Base-by-base conservation (phyloP, 2,888 invertebrate genomes). In the Minunthozetes semirufus region DNA sequence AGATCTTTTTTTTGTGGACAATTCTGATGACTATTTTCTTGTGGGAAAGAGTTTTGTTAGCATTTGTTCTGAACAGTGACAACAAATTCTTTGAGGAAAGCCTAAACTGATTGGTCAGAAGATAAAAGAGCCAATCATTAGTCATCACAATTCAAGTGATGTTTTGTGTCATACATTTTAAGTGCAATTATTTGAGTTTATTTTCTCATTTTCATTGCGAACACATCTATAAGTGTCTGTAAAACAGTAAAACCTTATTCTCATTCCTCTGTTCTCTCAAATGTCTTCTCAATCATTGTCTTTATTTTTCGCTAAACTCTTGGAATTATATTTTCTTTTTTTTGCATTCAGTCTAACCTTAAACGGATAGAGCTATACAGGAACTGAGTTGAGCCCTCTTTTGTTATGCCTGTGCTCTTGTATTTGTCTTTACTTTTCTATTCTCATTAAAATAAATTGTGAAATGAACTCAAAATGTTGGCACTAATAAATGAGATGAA, bases 391-490 rank as follows among this genome's bases (percentile, higher is more conserved):
- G 17, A 1, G 17, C 11, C 17, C 46, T 9, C 17, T 17, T 48
- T 2, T 48, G 46, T 17, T 48, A 17, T 48, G 46, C 2, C 11
- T 48, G 46, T 48, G 46, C 17, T 11, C 17, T 48, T 13, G 13
- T 3, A 13, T 27, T 17, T 50, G 50, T 50, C 25, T 25, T 59
- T 19, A 59, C 27, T 59, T 59, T 27, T 59, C 29, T 13, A 27
- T 59, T 59, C 59, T 59, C 29, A 59, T 59, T 59, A 59, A 27
- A 59, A 59, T 59, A 59, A 59, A 59, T 59, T 22, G 59, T 19
- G 59, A 59, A 59, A 59, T 59, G 59, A 29, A 59, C 59, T 59
- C 59, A 59, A 59, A 59, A 42, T 27, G 25, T 59, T 59, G 29
- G 25, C 59, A 59, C n/a, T 59, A 59, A 59, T 59, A 59, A 59